Conservation (phyloP, 2,113 vertebrate species). For the Oreamnos americanus region DNA sequence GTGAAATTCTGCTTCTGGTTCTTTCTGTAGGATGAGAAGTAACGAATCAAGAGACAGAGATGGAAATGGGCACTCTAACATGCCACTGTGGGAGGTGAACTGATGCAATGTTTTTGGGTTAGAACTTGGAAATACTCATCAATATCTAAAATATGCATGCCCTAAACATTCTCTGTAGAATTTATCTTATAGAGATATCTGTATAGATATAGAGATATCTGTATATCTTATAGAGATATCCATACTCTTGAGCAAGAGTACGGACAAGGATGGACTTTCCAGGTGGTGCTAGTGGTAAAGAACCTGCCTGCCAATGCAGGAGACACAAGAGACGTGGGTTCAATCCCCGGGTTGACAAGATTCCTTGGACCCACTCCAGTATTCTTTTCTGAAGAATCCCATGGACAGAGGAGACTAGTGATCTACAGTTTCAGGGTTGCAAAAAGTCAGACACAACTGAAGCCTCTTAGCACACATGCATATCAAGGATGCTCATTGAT, state of each 20-base stretch:
- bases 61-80: neutral
- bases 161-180: neutral
- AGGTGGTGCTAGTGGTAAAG: neutral
- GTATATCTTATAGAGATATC: neutral
- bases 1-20: neutral
- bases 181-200: neutral
- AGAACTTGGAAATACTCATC: neutral
- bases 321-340: neutral
- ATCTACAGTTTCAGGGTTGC: neutral
- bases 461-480: neutral
- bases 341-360: neutral
- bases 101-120: neutral
- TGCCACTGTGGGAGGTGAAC: neutral
- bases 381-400: neutral
- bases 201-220: too few species aligned
- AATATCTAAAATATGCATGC: neutral
- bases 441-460: neutral
- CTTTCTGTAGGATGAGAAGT: neutral
- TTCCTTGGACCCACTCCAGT: neutral
- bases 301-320: neutral
- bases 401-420: neutral
- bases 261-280: neutral
- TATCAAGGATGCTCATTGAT: neutral
- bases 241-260: neutral
- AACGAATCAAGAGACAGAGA: neutral